These are phyloP conservation scores for Caenorhabditis zanzibari DNA, from an alignment of 2,888 invertebrate species.

Conservation along the genomic window DNA sequence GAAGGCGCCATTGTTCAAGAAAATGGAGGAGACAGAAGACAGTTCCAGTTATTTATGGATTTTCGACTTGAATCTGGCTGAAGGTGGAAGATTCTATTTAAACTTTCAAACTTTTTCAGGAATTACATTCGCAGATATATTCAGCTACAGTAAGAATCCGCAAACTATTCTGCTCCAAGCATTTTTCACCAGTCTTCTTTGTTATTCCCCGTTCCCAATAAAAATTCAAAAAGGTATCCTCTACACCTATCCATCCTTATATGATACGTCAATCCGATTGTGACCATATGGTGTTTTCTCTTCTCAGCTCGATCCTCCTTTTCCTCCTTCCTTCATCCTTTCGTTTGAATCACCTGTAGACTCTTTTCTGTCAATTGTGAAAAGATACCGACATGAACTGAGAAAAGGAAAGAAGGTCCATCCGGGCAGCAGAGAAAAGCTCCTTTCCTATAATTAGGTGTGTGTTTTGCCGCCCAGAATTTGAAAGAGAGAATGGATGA, in stretches of 20 bases:
- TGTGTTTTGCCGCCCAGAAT: slow-evolving; percentile 57
- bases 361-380: not conserved
- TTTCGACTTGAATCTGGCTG: not conserved
- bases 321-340: not conserved
- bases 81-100: not conserved
- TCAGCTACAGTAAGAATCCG: too few relatives aligned
- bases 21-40: slow-evolving; percentile 3
- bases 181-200: not conserved
- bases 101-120: too few relatives aligned
- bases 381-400: slow-evolving; percentile 47
- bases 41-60: slow-evolving; percentile 42
- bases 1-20: slow-evolving; percentile 35
- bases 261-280: not conserved
- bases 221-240: slow-evolving; percentile 5
- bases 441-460: slow-evolving; percentile 62
- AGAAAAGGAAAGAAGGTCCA: slow-evolving; percentile 8
- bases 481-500: slow-evolving; percentile 20
- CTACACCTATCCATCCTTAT: not conserved
- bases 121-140: too few relatives aligned
- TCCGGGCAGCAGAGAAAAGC: slow-evolving; percentile 7
- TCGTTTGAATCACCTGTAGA: slow-evolving; percentile 38
- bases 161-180: not conserved
- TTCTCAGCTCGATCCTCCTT: not conserved
- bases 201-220: not conserved
- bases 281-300: slow-evolving; percentile 39